Base-by-base conservation (phyloP, 53 echinoderm and acorn worm species). In the Echinarachnius parma region DNA sequence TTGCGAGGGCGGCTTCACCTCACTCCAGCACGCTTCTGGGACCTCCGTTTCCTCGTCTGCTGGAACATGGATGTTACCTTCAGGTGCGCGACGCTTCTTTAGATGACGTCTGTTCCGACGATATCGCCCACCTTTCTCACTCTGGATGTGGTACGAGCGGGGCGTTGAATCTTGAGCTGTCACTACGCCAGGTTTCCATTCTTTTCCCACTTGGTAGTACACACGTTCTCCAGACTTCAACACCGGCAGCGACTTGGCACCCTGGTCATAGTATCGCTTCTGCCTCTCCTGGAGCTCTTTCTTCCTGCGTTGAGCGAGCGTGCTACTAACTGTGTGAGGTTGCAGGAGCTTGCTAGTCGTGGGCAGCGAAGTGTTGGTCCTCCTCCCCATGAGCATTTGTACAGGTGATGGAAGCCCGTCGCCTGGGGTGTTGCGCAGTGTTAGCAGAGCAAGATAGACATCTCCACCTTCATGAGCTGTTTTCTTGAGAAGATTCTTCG, bases 401-500 rank as follows among this genome's bases (percentile, higher is more conserved):
- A 14, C 46, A 21, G 47, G 86, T 29, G 66, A 53, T 44, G 66
- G 27, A 2, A 32, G 54, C n/a, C 57, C 31, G 8, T 53, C 42
- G 9, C 21, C 46, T 52, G 81, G 80, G 7, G 86, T 76, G 27
- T 86, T 81, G 27, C 81, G 18, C 34, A 61, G 68, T 3, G 45
- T 46, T 30, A 77, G 53, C 1, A 86, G 22, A 16, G 81, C 50
- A 4, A 86, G 61, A 22, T 76, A 35, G 15, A 62, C 56, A 63
- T 78, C 82, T 28, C 59, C 25, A 11, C 49, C 60, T 24, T 23
- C 42, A 1, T 31, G 58, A 20, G 59, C 42, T 11, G 64, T 35
- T 28, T 82, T 83, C 35, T 69, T 63, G 2, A 81, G 24, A 4
- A 81, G 59, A 0, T 67, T 65, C 37, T 86, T 86, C 5, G 52